Evolutionary conservation across 2,113 vertebrate genomes (phyloP).

Genomic region (Henicopernis longicauda): DNA sequence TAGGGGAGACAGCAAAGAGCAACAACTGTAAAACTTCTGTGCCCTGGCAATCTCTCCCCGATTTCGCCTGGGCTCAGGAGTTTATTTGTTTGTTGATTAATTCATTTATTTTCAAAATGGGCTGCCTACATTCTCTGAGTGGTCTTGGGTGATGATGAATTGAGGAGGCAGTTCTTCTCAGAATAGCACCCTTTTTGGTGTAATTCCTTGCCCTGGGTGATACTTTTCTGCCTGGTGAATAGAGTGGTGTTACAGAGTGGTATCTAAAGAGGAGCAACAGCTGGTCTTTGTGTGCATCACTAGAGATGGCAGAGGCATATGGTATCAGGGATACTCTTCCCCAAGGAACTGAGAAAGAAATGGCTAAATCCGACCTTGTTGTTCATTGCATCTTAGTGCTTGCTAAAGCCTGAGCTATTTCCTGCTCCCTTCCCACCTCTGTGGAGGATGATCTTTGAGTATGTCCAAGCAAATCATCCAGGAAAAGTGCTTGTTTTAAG

Average conservation of each 20-base stretch:
- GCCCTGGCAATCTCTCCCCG: background rate
- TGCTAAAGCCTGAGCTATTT: background rate
- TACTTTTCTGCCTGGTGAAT: background rate
- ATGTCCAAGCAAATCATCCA: background rate
- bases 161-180: background rate
- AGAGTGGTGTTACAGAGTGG: background rate
- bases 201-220: background rate
- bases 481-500: background rate
- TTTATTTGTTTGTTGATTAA: background rate
- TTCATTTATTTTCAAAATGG: background rate
- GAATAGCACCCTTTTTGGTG: background rate
- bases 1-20: background rate
- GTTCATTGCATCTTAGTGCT: background rate
- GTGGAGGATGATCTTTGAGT: background rate
- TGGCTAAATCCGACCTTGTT: background rate
- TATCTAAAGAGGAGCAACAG: background rate
- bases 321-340: background rate
- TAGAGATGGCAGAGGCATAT: background rate
- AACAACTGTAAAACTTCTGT: background rate
- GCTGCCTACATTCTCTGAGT: background rate
- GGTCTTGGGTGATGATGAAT: background rate
- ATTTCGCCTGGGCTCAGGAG: background rate
- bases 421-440: background rate
- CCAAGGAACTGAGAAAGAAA: background rate
- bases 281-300: background rate